Base-by-base conservation (phyloP, 2,113 vertebrate species). In the Anser cygnoides region DNA sequence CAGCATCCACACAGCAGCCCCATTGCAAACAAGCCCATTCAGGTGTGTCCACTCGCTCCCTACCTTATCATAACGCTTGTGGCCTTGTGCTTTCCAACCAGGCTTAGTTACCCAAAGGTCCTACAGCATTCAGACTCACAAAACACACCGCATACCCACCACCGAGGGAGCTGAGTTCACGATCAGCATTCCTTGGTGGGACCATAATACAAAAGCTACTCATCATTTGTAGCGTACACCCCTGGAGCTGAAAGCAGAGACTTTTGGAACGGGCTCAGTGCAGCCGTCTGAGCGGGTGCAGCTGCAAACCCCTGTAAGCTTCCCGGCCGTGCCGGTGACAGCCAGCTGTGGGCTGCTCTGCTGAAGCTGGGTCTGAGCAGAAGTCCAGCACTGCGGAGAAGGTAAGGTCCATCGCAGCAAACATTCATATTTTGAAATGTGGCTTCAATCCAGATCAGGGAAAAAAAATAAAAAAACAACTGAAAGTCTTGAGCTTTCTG, bases 1-100 rank as follows among this genome's bases (percentile, higher is more conserved):
- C 70, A 39, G 0, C 11, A 26, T 1, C 59, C 2, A 4, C 19
- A 55, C 33, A 21, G 22, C 54, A 44, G 2, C 0, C 0, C 7
- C 72, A 17, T 6, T 50, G 23, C 44, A 17, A 66, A 41, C 35
- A 28, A 59, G 52, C 15, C 59, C 4, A 1, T 49, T 68, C 52
- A 57, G 78, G 44, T 71, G 59, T 1, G 5, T 20, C 76, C 39
- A 11, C 16, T 39, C 49, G 13, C 7, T 8, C 9, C 21, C 4
- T 2, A 21, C 31, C 46, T 31, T 10, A n/a, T 11, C 6, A 6
- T 0, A 10, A 15, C 8, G 6, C 31, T 28, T 1, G 1, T 9
- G 25, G 13, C 14, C 52, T 65, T 58, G 43, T 29, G 18, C 61
- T 37, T 59, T 72, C 35, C 17, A 6, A 3, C 29, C 4, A 9